These are phyloP conservation scores for Galagoides demidoff DNA, from an alignment of 2,797 vertebrate genomes.

Conservation along the genomic window DNA sequence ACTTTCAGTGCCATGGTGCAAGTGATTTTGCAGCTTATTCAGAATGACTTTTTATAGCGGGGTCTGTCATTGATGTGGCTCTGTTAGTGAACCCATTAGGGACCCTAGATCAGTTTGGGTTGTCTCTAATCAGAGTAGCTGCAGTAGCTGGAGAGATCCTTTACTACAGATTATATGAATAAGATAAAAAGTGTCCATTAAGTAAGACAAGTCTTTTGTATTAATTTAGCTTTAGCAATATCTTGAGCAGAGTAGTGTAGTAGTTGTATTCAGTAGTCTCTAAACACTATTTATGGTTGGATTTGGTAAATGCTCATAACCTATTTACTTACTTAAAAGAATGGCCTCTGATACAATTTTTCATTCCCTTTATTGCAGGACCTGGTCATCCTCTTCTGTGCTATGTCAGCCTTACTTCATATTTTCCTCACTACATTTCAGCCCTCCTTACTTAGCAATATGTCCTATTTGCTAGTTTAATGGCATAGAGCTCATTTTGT, in stretches of 20 bases:
- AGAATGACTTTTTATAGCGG: background rate
- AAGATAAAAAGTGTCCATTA: background rate
- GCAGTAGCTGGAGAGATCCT: background rate
- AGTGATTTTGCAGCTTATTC: background rate
- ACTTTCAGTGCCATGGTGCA: background rate
- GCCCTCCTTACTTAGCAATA: background rate
- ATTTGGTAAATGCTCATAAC: background rate
- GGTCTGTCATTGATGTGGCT: background rate
- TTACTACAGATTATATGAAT: background rate
- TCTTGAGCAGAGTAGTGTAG: background rate
- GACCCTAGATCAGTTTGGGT: background rate
- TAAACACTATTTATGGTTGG: background rate
- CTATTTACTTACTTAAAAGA: background rate
- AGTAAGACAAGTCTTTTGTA: background rate
- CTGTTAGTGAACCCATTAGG: background rate
- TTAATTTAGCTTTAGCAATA: background rate
- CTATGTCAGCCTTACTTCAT: background rate
- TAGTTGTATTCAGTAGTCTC: background rate
- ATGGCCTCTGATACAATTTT: background rate
- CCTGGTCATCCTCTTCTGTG: background rate
- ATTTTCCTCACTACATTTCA: background rate
- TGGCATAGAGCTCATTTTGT: background rate
- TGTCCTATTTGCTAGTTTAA: background rate
- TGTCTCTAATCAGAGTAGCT: background rate
- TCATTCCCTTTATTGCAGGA: background rate